phyloP scores from a whole-genome alignment of 1,140 invertebrate species.

The Capitella teleta region DNA sequence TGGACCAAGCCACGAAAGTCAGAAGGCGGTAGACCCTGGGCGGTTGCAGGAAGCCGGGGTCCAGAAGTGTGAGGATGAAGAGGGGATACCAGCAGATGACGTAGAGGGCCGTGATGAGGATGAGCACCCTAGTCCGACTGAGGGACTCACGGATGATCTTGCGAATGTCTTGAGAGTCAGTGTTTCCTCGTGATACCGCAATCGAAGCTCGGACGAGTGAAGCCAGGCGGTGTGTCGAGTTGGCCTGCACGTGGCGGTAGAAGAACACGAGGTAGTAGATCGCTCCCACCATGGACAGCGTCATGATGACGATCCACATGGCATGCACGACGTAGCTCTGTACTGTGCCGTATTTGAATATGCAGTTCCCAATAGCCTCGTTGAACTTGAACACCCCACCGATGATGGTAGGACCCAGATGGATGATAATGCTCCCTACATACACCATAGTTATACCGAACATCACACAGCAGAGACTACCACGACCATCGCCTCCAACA shows the following conservation, averaged over 20 bases:
- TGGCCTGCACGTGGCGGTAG: conserved; percentile 34
- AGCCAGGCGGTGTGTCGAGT: conserved; percentile 32
- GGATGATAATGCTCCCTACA: conserved; percentile 35
- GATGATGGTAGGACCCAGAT: conserved; percentile 40
- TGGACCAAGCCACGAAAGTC: conserved; percentile 39
- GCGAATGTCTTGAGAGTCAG: conserved; percentile 6
- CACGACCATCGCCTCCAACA: conserved; percentile 29
- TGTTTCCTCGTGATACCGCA: conserved; percentile 17
- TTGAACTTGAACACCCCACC: conserved; percentile 39
- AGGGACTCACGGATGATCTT: conserved; percentile 22
- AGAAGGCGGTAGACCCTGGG: conserved; percentile 36
- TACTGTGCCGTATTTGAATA: conserved; percentile 33
- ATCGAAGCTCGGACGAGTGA: conserved; percentile 35
- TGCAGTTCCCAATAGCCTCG: conserved; percentile 34
- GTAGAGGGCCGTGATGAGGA: conserved; percentile 26
- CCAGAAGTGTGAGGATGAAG: conserved; percentile 34
- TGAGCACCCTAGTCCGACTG: conserved; percentile 33
- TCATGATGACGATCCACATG: conserved; percentile 39
- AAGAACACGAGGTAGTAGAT: conserved; percentile 33
- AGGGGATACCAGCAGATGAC: conserved; percentile 39
- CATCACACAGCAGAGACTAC: conserved; percentile 33
- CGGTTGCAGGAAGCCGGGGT: conserved; percentile 30
- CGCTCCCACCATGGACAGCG: conserved; percentile 26
- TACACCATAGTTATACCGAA: conserved; percentile 40
- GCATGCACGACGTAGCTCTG: conserved; percentile 37